These are phyloP conservation scores for Eupeodes latifasciatus DNA, from an alignment of 2,888 invertebrate species.

Conservation along the genomic window DNA sequence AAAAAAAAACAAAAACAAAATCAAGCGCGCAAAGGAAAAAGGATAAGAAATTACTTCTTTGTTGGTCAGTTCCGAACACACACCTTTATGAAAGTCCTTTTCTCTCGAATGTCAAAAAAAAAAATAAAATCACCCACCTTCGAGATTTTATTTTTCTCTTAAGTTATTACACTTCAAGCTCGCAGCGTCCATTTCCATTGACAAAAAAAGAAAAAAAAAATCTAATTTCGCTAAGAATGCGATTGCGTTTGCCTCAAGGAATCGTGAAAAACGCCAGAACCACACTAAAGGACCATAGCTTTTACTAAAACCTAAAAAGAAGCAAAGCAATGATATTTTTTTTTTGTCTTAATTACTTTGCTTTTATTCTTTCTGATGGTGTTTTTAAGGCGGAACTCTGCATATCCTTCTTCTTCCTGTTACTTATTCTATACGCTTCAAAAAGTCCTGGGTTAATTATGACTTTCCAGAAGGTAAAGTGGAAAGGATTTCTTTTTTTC, in stretches of 20 bases:
- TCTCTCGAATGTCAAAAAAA: neutral
- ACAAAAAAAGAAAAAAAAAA: constrained; percentile 37
- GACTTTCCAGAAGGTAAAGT: constrained; percentile 59
- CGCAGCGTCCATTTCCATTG: neutral
- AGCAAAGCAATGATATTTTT: constrained; percentile 48
- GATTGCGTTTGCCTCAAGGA: constrained; percentile 70
- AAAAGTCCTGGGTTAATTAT: constrained; percentile 61
- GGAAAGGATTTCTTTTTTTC: constrained; percentile 15
- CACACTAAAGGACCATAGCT: constrained; percentile 33
- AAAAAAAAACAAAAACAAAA: neutral
- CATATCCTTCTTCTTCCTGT: constrained; percentile 51
- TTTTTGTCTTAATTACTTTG: constrained; percentile 47
- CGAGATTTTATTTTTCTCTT: constrained; percentile 17
- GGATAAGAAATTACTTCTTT: constrained; percentile 27
- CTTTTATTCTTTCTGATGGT: constrained; percentile 40
- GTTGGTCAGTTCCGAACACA: constrained; percentile 51
- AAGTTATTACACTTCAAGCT: constrained; percentile 56
- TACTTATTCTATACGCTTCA: constrained; percentile 25
- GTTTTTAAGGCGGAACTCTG: constrained; percentile 54
- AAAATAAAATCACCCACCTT: neutral
- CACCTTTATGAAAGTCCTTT: constrained; percentile 66
- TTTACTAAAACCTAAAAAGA: neutral
- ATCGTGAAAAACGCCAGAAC: constrained; percentile 49
- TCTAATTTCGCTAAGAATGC: constrained; percentile 70
- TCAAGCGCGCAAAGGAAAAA: constrained; percentile 8